phyloP scores from a whole-genome alignment of 2,113 vertebrate genomes.

The cattle (Bos taurus) region ARS-UCD2.0 NC_037335.1:25397501-25398000 shows the following conservation, averaged over 20 bases:
- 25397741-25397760: neutral
- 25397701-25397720: neutral
- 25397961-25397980: neutral
- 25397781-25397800: slow-evolving; percentile 12
- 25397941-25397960: neutral
- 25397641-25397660: neutral
- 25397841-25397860: neutral
- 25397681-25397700: neutral
- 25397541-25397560: neutral
- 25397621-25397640: neutral
- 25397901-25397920: neutral
- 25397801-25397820: neutral
- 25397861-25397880: neutral
- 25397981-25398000: neutral
- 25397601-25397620: neutral
- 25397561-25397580: neutral
- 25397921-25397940: neutral
- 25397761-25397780: slow-evolving; percentile 27
- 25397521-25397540: neutral
- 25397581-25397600: neutral
- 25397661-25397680: neutral
- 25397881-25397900: neutral
- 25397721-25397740: neutral
- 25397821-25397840: neutral
- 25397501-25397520: neutral